A percentile compares a stretch with the other conserved stretches of the same genome.
Conservation (phyloP, 2,797 vertebrate species). For the Gymnothorax reevesii region DNA sequence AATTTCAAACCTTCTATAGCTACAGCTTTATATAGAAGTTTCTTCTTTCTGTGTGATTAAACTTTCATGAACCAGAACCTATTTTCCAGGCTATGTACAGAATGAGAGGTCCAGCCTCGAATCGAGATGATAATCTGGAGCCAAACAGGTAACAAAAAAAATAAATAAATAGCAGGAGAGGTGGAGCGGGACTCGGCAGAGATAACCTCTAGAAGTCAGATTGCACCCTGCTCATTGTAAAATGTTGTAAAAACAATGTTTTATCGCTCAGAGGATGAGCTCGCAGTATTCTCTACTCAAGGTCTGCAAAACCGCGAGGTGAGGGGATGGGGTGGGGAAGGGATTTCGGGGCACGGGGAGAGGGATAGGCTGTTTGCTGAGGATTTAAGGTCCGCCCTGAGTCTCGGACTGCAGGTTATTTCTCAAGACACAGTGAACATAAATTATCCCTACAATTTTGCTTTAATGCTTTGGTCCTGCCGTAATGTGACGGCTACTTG, state of each 20-base stretch:
- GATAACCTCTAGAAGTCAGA: constrained; percentile 47
- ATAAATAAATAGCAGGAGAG: neutral
- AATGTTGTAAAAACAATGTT: constrained; percentile 55
- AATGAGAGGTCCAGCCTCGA: neutral
- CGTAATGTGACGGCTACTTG: too few relatives aligned
- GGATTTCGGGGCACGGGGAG: neutral
- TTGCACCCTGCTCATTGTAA: constrained; percentile 48
- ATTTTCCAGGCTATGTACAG: neutral
- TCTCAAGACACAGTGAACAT: too few relatives aligned
- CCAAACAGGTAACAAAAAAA: neutral
- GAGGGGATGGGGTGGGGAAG: neutral
- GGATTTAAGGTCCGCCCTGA: neutral
- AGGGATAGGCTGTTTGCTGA: neutral
- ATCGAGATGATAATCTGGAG: neutral
- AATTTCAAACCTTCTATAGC: neutral
- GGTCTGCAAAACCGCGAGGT: constrained; percentile 48
- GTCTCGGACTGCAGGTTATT: neutral
- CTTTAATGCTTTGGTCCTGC: too few relatives aligned
- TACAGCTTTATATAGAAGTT: neutral
- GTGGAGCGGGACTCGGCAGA: neutral
- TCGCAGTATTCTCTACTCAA: constrained; percentile 50
- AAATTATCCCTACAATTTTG: too few relatives aligned
- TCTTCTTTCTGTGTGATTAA: neutral
- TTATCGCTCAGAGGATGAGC: constrained; percentile 42
- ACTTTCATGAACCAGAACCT: neutral